phyloP scores from a whole-genome alignment of 2,113 vertebrate genomes.

The Oncorhynchus gorbuscha region DNA sequence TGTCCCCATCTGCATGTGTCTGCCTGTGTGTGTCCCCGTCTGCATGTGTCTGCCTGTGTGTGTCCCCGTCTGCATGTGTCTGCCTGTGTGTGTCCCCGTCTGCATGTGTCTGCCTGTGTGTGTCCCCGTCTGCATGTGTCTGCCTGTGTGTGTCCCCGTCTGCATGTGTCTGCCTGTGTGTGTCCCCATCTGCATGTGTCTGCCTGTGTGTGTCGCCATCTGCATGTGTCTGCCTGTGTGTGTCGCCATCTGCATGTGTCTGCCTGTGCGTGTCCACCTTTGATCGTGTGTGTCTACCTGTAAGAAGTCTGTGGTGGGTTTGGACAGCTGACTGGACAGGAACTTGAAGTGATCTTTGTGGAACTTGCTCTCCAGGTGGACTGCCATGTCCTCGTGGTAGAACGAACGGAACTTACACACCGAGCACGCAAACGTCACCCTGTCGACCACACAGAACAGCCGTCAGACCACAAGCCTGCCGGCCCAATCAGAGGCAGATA shows the following conservation, averaged over 20 bases:
- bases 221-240: too few relatives aligned
- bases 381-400: slow-evolving; percentile 88
- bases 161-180: too few relatives aligned
- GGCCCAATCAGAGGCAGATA: neutral
- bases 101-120: neutral
- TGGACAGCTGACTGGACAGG: slow-evolving; percentile 83
- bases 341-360: slow-evolving; percentile 93
- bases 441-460: slow-evolving; percentile 42
- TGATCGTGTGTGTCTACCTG: slow-evolving; percentile 71
- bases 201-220: too few relatives aligned
- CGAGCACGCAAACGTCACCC: slow-evolving; percentile 91
- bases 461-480: neutral
- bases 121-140: neutral
- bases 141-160: too few relatives aligned
- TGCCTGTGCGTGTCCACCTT: neutral
- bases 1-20: too few relatives aligned
- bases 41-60: too few relatives aligned
- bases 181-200: neutral
- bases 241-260: too few relatives aligned
- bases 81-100: too few relatives aligned
- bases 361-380: slow-evolving; percentile 88
- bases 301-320: slow-evolving; percentile 90
- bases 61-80: neutral
- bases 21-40: neutral
- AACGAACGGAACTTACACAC: slow-evolving; percentile 93